Evolutionary conservation across 2,888 invertebrate species (phyloP).

Genomic region (Nymphalis c-album): DNA sequence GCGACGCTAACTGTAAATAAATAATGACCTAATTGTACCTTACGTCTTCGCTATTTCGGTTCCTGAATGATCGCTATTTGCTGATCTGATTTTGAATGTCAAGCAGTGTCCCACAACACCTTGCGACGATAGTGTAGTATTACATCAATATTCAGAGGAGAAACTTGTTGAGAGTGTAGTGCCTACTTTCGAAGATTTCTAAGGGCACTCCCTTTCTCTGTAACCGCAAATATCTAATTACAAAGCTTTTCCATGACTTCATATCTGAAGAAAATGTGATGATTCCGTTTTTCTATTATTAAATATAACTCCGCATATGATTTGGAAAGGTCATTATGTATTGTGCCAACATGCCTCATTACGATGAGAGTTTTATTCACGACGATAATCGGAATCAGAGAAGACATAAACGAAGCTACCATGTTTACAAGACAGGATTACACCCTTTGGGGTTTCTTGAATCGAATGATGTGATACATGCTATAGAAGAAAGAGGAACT

Average conservation of each 20-base stretch:
- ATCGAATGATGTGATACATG: constrained; percentile 61
- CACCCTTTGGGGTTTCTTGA: constrained; percentile 61
- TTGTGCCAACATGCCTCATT: constrained; percentile 70
- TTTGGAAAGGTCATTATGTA: constrained; percentile 37
- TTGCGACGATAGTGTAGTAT: constrained; percentile 32
- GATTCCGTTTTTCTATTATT: neutral
- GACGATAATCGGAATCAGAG: constrained; percentile 76
- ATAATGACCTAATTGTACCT: constrained; percentile 78
- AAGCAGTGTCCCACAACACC: constrained; percentile 33
- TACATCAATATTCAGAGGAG: constrained; percentile 42
- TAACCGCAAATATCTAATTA: constrained; percentile 33
- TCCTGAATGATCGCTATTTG: constrained; percentile 51
- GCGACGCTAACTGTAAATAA: constrained; percentile 73
- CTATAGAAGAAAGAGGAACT: constrained; percentile 67
- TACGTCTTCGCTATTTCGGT: constrained; percentile 68
- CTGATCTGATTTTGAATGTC: constrained; percentile 37
- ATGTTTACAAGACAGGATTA: constrained; percentile 74
- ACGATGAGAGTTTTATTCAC: constrained; percentile 77
- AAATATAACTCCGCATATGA: neutral
- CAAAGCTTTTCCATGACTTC: neutral
- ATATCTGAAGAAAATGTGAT: constrained; percentile 20
- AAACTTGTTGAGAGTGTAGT: constrained; percentile 48
- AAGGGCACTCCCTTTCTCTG: constrained; percentile 67
- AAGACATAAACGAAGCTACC: constrained; percentile 77
- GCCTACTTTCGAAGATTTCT: constrained; percentile 72